Evolutionary conservation across 2,888 invertebrate genomes (phyloP).

Genomic region (Lissonota sp.): DNA sequence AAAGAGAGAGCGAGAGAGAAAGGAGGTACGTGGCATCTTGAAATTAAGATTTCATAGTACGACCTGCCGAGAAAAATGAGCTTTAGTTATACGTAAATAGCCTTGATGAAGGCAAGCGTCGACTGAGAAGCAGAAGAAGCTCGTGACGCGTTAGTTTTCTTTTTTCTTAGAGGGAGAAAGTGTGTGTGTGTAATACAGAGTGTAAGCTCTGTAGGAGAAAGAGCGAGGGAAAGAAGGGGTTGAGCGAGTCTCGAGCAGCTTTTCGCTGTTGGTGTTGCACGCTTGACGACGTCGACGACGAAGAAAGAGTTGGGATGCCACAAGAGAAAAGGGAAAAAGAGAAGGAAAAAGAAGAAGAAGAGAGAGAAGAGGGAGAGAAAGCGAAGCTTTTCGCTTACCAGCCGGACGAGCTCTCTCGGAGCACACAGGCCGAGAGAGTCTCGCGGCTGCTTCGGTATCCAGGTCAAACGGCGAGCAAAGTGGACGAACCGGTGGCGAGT

Average conservation of each 20-base stretch:
- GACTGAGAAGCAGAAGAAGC: constrained; percentile 43
- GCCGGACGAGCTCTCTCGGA: constrained; percentile 28
- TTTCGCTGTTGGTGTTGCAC: constrained; percentile 58
- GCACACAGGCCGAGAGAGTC: constrained; percentile 15
- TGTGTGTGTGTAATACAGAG: constrained; percentile 23
- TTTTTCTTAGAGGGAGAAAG: constrained; percentile 21
- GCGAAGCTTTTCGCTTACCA: constrained; percentile 60
- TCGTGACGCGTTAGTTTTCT: constrained; percentile 50
- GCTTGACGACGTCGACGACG: constrained; percentile 35
- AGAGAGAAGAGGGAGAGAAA: constrained; percentile 20
- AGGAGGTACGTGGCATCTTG: constrained; percentile 34
- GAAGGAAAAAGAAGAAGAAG: constrained; percentile 2
- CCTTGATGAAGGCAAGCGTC: constrained; percentile 36
- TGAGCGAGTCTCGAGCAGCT: constrained; percentile 50
- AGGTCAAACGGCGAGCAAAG: constrained; percentile 73
- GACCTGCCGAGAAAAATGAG: constrained; percentile 63
- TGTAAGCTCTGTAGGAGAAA: constrained; percentile 8
- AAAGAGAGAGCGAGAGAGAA: constrained; percentile 14
- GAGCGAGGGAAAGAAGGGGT: constrained; percentile 1
- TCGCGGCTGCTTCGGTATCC: constrained; percentile 65
- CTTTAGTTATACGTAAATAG: constrained; percentile 70
- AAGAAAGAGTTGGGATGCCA: constrained; percentile 20
- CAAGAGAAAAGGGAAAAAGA: constrained; percentile 21
- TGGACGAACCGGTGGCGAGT: constrained; percentile 65
- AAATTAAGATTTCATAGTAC: constrained; percentile 67